A percentile compares a stretch with the other conserved stretches of the same genome.
phyloP scores from a whole-genome alignment of 2,888 invertebrate species.

The Anodontia alba region DNA sequence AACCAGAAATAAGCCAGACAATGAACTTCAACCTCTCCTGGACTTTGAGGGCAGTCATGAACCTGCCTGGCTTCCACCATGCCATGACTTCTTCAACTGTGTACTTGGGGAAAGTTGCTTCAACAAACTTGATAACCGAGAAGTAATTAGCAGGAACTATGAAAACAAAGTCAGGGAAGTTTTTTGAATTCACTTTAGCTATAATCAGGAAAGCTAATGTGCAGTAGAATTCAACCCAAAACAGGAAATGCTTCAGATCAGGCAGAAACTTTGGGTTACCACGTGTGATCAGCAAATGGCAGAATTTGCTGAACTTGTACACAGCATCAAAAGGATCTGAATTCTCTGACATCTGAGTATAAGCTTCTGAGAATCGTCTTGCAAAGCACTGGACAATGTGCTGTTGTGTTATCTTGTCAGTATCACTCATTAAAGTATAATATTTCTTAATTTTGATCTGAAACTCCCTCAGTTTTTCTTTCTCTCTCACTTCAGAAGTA shows the following conservation, averaged over 20 bases:
- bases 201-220: slow-evolving; percentile 60
- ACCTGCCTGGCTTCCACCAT: slow-evolving; percentile 26
- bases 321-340: slow-evolving; percentile 66
- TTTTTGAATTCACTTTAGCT: slow-evolving; percentile 51
- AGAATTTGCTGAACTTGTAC: slow-evolving; percentile 69
- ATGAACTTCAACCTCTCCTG: slow-evolving; percentile 50
- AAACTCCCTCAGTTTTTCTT: neutral
- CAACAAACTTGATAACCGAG: slow-evolving; percentile 55
- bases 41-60: slow-evolving; percentile 3
- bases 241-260: slow-evolving; percentile 56
- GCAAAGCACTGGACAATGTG: slow-evolving; percentile 53
- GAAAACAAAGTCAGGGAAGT: slow-evolving; percentile 46
- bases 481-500: slow-evolving; percentile 10
- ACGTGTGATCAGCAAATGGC: slow-evolving; percentile 47
- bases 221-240: slow-evolving; percentile 72
- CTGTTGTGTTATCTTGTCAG: neutral
- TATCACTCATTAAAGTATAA: slow-evolving; percentile 28
- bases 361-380: slow-evolving; percentile 58
- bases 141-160: slow-evolving; percentile 63
- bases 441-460: neutral
- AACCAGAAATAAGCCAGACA: slow-evolving; percentile 48
- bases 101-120: slow-evolving; percentile 55
- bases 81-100: slow-evolving; percentile 43
- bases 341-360: slow-evolving; percentile 33
- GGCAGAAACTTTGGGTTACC: slow-evolving; percentile 48